Base-by-base conservation (phyloP, 1,140 invertebrate genomes). In the Bombus impatiens region DNA sequence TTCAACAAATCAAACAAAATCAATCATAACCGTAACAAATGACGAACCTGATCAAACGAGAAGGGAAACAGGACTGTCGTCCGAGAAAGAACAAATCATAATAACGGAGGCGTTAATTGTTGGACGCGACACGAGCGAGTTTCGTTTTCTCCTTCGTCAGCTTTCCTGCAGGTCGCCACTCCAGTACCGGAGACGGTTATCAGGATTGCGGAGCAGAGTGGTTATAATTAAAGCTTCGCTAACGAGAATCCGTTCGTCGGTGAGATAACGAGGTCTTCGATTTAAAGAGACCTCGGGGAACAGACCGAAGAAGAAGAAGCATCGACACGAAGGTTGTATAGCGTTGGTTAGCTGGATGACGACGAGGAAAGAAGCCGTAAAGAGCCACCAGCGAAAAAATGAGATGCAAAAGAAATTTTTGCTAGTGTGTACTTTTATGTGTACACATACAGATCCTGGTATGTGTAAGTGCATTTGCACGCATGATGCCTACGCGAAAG, bases 231-330 rank as follows among this genome's bases (percentile, higher is more conserved):
- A 92, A 91, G 86, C 87, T 81, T 70, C 84, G 88, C 88, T 92
- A 92, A 92, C 91, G 91, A 92, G 91, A 92, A 92, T 91, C 78
- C 88, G 83, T 91, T 92, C 84, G 62, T 72, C 28, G 68, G 72
- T 68, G 86, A 91, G 89, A 91, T 92, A 92, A 92, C 91, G 91
- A 92, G 89, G 82, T 57, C 88, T 91, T 92, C 89, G 91, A 92
- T 92, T 91, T 91, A 91, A 92, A 86, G 86, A 87, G 87, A 88
- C 87, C 84, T 65, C 65, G 82, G 78, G 81, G 77, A 88, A 84
- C 42, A 68, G 75, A 71, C 13, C 62, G 70, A 53, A 70, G 59
- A 79, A 42, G 65, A 59, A 84, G 83, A 53, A 65, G 71, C 78
- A 18, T 12, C 75, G 40, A 47, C 71, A 74, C 71, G 71, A 74